Evolutionary conservation across 23 tunicate genomes (phyloP).

Genomic region (Trididemnum nubilum): DNA sequence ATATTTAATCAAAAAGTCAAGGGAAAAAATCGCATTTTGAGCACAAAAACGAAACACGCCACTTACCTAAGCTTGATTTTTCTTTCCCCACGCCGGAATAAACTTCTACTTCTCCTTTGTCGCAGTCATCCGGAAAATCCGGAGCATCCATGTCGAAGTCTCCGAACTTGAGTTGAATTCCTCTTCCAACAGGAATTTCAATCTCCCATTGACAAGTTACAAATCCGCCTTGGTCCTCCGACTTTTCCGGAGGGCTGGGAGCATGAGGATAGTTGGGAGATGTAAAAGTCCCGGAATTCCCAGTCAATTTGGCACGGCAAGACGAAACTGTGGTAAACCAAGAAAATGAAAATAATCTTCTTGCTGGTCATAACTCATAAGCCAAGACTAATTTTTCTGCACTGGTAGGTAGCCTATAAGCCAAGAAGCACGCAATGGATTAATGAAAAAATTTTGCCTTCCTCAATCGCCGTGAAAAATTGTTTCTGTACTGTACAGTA

Average conservation of each 20-base stretch:
- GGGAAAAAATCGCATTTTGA: too few relatives aligned
- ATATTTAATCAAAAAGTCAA: too few relatives aligned
- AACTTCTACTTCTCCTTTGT: constrained; percentile 72
- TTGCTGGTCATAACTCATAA: too few relatives aligned
- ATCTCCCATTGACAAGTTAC: constrained; percentile 62
- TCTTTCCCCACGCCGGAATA: constrained; percentile 60
- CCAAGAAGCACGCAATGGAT: too few relatives aligned
- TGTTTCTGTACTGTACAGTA: too few relatives aligned
- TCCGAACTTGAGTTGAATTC: constrained; percentile 76
- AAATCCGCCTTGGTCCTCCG: neutral
- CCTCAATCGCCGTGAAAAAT: too few relatives aligned
- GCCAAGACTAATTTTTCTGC: too few relatives aligned
- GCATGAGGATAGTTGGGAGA: constrained; percentile 75
- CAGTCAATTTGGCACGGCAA: constrained; percentile 50
- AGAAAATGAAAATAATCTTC: neutral
- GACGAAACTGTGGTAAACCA: constrained; percentile 82
- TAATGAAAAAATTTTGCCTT: too few relatives aligned
- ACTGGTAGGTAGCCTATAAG: too few relatives aligned
- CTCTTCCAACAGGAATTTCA: constrained; percentile 54
- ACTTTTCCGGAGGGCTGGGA: constrained; percentile 37
- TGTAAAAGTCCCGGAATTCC: constrained; percentile 83
- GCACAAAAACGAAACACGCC: neutral
- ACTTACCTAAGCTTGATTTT: constrained; percentile 65
- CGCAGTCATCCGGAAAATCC: constrained; percentile 62
- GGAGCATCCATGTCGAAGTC: constrained; percentile 71